Evolutionary conservation across 2,113 vertebrate genomes (phyloP).

Genomic region (Oncorhynchus keta): DNA sequence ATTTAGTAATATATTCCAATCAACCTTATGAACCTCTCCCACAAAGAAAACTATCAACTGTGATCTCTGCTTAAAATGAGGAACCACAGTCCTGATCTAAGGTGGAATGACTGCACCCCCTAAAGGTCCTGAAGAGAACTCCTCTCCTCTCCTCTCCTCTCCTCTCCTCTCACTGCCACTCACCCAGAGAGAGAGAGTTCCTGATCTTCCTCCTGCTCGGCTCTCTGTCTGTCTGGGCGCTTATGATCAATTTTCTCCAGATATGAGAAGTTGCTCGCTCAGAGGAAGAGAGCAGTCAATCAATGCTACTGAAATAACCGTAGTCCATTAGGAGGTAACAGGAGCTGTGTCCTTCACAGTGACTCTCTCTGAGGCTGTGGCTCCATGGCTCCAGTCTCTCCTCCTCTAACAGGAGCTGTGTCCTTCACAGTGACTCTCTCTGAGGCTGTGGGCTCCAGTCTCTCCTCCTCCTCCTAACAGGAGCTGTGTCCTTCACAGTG

Average conservation of each 20-base stretch:
- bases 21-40: slow-evolving; percentile 52
- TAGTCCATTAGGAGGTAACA: slow-evolving; percentile 68
- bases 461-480: no score
- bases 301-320: slow-evolving; percentile 70
- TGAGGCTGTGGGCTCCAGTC: no score
- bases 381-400: slow-evolving; percentile 7
- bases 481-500: no score
- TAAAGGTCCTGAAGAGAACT: slow-evolving; percentile 71
- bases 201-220: slow-evolving; percentile 58
- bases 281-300: slow-evolving; percentile 68
- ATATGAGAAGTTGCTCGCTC: slow-evolving; percentile 65
- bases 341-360: no score
- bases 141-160: slow-evolving; percentile 36
- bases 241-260: slow-evolving; percentile 75
- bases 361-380: no score
- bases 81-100: slow-evolving; percentile 21
- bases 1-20: slow-evolving; percentile 62
- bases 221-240: slow-evolving; percentile 55
- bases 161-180: slow-evolving; percentile 24
- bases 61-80: background rate
- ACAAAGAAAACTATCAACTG: slow-evolving; percentile 72
- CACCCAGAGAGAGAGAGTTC: slow-evolving; percentile 25
- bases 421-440: no score
- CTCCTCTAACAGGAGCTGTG: no score
- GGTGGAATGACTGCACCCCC: slow-evolving; percentile 92